Evolutionary conservation across 2,797 vertebrate genomes (phyloP).

Genomic region (Lacerta agilis): DNA sequence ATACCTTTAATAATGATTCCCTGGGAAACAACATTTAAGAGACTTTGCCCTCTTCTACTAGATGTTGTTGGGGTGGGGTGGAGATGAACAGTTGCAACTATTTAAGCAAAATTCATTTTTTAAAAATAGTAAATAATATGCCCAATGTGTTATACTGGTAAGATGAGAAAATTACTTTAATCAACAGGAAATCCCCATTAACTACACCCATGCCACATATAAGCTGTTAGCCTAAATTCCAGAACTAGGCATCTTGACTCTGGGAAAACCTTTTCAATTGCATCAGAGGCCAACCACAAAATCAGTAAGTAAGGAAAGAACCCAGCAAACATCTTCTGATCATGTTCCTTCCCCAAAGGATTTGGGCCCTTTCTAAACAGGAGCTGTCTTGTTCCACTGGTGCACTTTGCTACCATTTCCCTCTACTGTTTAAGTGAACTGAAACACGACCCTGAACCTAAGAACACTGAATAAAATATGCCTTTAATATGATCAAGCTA

Average conservation of each 20-base stretch:
- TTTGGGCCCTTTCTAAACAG: not conserved
- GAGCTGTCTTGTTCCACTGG: not conserved
- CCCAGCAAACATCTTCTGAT: accelerated
- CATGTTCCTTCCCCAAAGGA: not conserved
- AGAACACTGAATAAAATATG: not conserved
- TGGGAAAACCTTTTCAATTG: accelerated
- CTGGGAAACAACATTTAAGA: not conserved
- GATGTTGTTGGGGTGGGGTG: not conserved
- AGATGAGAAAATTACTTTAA: not conserved
- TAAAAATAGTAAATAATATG: not conserved
- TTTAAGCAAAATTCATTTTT: not conserved
- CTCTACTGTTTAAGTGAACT: not conserved
- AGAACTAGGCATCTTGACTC: not conserved
- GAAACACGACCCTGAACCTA: not conserved
- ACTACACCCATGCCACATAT: not conserved
- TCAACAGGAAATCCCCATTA: not conserved
- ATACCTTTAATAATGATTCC: not conserved
- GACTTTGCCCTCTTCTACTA: not conserved
- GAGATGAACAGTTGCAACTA: not conserved
- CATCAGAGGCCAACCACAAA: not conserved
- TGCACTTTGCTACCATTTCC: not conserved
- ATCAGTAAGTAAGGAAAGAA: not conserved
- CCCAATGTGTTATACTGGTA: not conserved
- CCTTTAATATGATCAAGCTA: not conserved
- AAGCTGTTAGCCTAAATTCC: accelerated